Conservation (phyloP, 2,797 vertebrate genomes). For the Peromyscus eremicus region DNA sequence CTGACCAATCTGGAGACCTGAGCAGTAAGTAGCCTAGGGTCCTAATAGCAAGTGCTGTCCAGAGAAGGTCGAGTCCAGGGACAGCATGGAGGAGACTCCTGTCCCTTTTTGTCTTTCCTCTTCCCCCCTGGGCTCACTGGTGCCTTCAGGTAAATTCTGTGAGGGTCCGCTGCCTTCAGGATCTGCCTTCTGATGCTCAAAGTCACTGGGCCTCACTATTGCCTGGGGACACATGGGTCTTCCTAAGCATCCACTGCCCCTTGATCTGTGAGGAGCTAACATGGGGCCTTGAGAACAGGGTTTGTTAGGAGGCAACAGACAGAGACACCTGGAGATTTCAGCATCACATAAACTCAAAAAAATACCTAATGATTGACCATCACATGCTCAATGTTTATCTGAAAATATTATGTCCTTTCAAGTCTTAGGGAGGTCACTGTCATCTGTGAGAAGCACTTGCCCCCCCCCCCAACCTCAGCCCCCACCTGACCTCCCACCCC, state of each 20-base stretch:
- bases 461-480: no score
- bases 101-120: not conserved
- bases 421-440: not conserved
- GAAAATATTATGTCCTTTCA: not conserved
- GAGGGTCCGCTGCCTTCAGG: not conserved
- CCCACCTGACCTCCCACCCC: no score
- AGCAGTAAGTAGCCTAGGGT: not conserved
- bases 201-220: not conserved
- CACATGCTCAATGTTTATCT: not conserved
- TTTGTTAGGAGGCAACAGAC: not conserved
- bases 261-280: not conserved
- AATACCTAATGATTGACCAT: not conserved
- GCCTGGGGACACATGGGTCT: not conserved
- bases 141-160: not conserved
- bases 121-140: not conserved
- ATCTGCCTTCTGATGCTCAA: not conserved
- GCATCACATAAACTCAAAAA: constrained; percentile 1
- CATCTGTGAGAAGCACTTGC: not conserved
- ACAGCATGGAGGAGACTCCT: not conserved
- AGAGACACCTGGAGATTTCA: not conserved
- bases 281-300: not conserved
- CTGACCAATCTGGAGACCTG: not conserved
- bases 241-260: not conserved
- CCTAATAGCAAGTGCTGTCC: not conserved
- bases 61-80: not conserved